Evolutionary conservation across 2,113 vertebrate species (phyloP), one percentile per base, ranked within the genome.

Genomic region (Scartelaos histophorus): DNA sequence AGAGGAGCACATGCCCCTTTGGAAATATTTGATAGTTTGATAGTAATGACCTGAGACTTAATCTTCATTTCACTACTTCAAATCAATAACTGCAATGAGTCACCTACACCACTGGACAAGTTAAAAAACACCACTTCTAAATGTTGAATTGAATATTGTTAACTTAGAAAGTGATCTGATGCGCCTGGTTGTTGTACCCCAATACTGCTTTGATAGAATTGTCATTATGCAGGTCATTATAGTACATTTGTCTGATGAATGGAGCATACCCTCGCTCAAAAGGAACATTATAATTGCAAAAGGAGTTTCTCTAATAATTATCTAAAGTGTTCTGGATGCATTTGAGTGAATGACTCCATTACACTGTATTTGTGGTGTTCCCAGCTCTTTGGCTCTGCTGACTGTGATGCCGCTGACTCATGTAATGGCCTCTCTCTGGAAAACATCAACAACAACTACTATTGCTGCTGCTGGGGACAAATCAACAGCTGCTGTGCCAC

Each of bases 331-430:
- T 66, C 12, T 46, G 65, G 47, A 66, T 11, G 34, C 29, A n/a
- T 38, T 61, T 64, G 61, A 38, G 61, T 64, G 19, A 64, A 64
- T 12, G 34, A 43, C 34, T 38, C 34, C 61, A 38, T 64, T n/a
- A 38, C 29, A 66, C n/a, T 11, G 43, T 47, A 47, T 47, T 46
- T 66, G 38, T 47, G 10, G 35, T 66, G 65, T 66, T 47, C 38
- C 34, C n/a, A 45, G 64, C 64, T 45, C 38, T 45, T 66, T 66
- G 9, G 38, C 65, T 66, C 38, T 13, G 22, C 29, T 51, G 5
- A 45, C 49, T 45, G 15, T 13, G 22, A 47, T 62, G 22, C 62
- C 53, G 49, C 53, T 58, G 72, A 54, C 15, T 73, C 66, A 47
- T 45, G 46, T 43, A 61, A 17, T 49, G 62, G 53, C 69, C 54